Conservation (phyloP, 2,797 vertebrate genomes). For the Pipistrellus pygmaeus region DNA sequence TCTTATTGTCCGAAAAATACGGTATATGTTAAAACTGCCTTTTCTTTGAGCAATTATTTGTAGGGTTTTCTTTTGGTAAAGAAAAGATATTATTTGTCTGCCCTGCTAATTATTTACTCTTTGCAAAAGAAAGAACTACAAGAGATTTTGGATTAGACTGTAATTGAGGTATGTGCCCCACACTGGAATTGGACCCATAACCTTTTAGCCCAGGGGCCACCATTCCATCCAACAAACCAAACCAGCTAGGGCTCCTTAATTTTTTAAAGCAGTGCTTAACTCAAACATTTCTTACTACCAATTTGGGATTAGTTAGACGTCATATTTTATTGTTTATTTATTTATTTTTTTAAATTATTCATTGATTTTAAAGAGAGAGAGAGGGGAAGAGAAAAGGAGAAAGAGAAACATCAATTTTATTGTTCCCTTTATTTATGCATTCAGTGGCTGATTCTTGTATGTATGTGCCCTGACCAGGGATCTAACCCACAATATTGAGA, state of each 20-base stretch:
- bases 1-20: no score
- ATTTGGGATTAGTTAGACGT: background rate
- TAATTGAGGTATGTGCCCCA: no score
- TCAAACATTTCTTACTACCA: constrained; percentile 13
- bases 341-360: no score
- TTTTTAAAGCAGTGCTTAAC: background rate
- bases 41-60: constrained; percentile 14
- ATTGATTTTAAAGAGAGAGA: background rate
- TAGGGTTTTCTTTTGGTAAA: constrained; percentile 32
- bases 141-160: constrained; percentile 9
- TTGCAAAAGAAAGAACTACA: background rate
- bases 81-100: background rate
- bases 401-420: background rate
- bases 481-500: background rate
- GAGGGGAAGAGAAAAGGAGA: background rate
- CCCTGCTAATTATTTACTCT: constrained; percentile 8
- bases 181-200: no score
- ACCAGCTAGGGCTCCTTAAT: background rate
- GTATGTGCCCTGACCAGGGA: background rate
- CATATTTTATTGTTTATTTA: constrained; percentile 22
- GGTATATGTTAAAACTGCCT: background rate
- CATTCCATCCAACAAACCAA: no score
- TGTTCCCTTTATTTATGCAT: background rate
- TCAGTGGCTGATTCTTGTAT: background rate
- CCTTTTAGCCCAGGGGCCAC: no score